Conservation (phyloP, 37 sponge, comb jelly and placozoan genomes). For the Eunapius fragilis region DNA sequence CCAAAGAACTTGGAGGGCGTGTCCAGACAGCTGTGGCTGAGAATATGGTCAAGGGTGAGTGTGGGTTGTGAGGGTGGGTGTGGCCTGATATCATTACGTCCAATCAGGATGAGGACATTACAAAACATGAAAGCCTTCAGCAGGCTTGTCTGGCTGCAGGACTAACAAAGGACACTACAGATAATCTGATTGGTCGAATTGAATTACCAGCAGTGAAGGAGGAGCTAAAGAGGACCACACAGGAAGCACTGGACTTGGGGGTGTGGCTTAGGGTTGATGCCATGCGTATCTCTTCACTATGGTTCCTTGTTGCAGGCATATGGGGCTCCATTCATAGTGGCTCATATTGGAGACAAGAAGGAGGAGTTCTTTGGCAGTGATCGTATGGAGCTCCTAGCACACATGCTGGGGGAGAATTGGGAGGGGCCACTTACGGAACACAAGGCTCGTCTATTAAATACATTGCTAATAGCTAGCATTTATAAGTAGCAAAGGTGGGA, state of each 20-base stretch:
- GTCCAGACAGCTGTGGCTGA: constrained; percentile 70
- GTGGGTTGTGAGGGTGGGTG: constrained; percentile 1
- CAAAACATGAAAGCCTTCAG: constrained; percentile 31
- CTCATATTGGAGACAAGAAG: constrained; percentile 33
- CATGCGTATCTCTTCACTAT: neutral
- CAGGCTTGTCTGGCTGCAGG: constrained; percentile 40
- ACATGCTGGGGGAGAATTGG: constrained; percentile 60
- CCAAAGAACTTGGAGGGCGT: constrained; percentile 47
- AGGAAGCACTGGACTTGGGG: constrained; percentile 75
- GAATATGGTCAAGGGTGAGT: constrained; percentile 63
- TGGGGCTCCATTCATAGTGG: constrained; percentile 76
- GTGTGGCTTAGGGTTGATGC: constrained; percentile 15
- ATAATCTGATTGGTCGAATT: constrained; percentile 39
- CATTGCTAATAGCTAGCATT: no score
- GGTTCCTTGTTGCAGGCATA: constrained; percentile 41
- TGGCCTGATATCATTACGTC: neutral
- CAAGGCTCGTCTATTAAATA: neutral
- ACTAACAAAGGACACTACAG: neutral
- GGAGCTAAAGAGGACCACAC: constrained; percentile 39
- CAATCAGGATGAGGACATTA: constrained; percentile 56
- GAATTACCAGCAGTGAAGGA: constrained; percentile 6
- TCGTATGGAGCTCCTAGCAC: constrained; percentile 64
- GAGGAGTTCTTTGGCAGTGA: constrained; percentile 68
- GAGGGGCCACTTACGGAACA: constrained; percentile 58
- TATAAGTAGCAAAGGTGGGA: no score